Evolutionary conservation across 2,797 vertebrate genomes (phyloP).

Genomic region (Remorina albescens): DNA sequence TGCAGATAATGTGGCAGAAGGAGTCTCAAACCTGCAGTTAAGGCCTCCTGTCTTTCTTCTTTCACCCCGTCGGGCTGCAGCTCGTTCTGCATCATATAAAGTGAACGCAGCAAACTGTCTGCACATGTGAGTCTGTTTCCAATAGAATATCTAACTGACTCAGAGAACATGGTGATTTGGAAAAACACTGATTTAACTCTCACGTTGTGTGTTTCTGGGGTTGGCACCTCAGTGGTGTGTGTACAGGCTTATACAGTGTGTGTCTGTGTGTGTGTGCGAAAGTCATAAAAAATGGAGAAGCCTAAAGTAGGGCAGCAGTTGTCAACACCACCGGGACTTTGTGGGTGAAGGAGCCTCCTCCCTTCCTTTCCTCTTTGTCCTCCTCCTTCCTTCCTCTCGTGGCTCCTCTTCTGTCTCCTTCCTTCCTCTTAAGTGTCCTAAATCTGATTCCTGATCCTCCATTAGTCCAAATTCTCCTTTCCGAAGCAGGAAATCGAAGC

Average conservation of each 20-base stretch:
- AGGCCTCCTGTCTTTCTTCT: no score
- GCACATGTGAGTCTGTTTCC: not conserved
- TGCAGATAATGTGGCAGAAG: not conserved
- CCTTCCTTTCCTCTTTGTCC: constrained; percentile 20
- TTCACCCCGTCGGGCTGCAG: not conserved
- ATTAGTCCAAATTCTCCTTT: no score
- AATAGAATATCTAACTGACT: constrained; percentile 7
- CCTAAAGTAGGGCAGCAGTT: constrained; percentile 76
- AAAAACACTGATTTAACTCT: not conserved
- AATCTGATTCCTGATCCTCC: no score
- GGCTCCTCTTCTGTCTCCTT: not conserved
- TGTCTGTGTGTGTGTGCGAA: constrained; percentile 22
- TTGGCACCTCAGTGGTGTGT: constrained; percentile 30
- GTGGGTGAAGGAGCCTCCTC: constrained; percentile 33
- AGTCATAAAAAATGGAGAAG: constrained; percentile 74
- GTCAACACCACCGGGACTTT: constrained; percentile 43
- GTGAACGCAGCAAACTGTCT: not conserved
- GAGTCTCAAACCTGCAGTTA: not conserved
- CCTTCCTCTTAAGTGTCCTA: not conserved
- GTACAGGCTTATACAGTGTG: constrained; percentile 5
- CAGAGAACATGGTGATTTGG: not conserved
- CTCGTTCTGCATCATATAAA: not conserved
- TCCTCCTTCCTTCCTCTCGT: no score
- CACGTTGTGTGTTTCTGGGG: constrained; percentile 14
- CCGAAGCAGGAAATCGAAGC: not conserved